These are phyloP conservation scores for Crocuta crocuta DNA, from an alignment of 2,113 vertebrate genomes.

Conservation along the genomic window DNA sequence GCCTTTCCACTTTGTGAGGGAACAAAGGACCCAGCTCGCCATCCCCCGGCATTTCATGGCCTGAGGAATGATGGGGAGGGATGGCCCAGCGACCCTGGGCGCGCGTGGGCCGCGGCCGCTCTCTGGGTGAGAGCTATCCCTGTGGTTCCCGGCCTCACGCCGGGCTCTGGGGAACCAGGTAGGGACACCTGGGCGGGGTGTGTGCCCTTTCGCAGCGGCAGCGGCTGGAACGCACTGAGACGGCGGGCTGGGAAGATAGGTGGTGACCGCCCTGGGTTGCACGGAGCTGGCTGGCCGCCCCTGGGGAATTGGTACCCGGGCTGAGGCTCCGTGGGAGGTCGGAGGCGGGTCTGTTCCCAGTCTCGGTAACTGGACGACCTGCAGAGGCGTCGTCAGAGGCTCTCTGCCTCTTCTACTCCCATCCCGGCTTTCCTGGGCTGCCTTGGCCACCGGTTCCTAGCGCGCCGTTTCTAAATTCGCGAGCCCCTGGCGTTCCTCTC, in stretches of 20 bases:
- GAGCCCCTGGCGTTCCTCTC: neutral
- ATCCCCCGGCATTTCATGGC: slow-evolving; percentile 76
- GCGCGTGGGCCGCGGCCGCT: slow-evolving; percentile 42
- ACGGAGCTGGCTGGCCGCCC: slow-evolving; percentile 37
- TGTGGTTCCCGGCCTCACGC: neutral
- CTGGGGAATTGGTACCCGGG: slow-evolving; percentile 73
- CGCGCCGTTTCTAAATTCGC: neutral
- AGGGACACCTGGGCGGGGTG: slow-evolving; percentile 65
- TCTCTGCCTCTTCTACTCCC: neutral
- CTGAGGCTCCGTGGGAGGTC: slow-evolving; percentile 75
- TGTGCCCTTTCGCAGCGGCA: neutral
- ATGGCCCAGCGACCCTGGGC: slow-evolving; percentile 67
- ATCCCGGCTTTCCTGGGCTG: slow-evolving; percentile 4
- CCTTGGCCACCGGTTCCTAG: neutral
- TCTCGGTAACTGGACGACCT: neutral
- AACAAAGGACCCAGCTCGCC: slow-evolving; percentile 82
- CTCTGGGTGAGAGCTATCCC: neutral
- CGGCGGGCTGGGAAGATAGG: neutral
- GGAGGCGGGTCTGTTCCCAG: slow-evolving; percentile 73
- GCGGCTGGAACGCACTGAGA: neutral
- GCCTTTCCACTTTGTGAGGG: slow-evolving; percentile 72
- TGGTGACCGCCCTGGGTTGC: neutral
- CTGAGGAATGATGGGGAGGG: slow-evolving; percentile 63
- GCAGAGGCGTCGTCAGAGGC: slow-evolving; percentile 37
- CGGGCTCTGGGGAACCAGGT: slow-evolving; percentile 49